A percentile compares a stretch with the other conserved stretches of the same genome.
These are phyloP conservation scores for Psylliodes chrysocephalus DNA, from an alignment of 2,888 invertebrate genomes.

Conservation along the genomic window DNA sequence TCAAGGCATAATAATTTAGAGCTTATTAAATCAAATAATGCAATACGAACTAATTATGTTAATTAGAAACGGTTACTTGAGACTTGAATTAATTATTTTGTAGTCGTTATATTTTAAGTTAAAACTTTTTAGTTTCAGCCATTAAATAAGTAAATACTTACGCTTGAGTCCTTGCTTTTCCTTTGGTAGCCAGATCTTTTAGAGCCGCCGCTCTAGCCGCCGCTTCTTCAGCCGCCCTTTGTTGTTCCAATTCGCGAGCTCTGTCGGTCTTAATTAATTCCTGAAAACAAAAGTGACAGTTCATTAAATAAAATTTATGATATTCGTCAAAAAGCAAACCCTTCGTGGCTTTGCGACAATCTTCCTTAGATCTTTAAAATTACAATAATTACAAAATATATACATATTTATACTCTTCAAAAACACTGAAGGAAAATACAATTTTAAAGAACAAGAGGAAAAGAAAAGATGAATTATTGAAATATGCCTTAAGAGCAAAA, in stretches of 20 bases:
- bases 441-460: too few species aligned
- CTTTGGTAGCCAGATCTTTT: constrained; percentile 67
- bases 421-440: too few species aligned
- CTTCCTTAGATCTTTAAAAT: too few species aligned
- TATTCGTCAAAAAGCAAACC: constrained; percentile 4
- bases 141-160: constrained; percentile 40
- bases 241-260: constrained; percentile 79
- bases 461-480: too few species aligned
- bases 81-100: too few species aligned
- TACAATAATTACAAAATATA: too few species aligned
- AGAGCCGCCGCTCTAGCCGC: constrained; percentile 72
- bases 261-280: constrained; percentile 82
- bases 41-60: neutral
- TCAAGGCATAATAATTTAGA: too few species aligned
- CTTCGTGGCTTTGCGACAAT: neutral
- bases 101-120: too few species aligned
- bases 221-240: constrained; percentile 78
- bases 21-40: neutral
- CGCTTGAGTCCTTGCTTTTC: constrained; percentile 51
- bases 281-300: constrained; percentile 49
- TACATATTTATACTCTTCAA: too few species aligned
- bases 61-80: too few species aligned
- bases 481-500: too few species aligned
- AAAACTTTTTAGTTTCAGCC: too few species aligned
- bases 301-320: constrained; percentile 13